phyloP scores from a whole-genome alignment of 2,113 vertebrate species.

The Collichthys lucidus region DNA sequence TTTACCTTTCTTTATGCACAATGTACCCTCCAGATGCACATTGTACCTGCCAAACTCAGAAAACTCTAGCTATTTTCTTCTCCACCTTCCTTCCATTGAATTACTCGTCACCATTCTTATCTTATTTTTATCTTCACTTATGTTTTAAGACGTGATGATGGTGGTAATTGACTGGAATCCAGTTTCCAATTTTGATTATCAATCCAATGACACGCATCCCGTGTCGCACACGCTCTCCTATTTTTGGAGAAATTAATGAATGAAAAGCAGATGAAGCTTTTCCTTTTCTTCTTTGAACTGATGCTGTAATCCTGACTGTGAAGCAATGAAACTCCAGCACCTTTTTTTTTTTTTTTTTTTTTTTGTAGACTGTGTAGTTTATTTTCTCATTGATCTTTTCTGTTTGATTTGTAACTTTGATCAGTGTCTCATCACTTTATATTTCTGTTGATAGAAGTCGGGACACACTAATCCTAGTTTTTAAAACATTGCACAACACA shows the following conservation, averaged over 20 bases:
- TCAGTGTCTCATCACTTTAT: slow-evolving; percentile 35
- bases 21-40: slow-evolving; percentile 36
- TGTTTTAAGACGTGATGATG: slow-evolving; percentile 36
- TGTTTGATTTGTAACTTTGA: slow-evolving; percentile 24
- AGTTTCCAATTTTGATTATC: slow-evolving; percentile 68
- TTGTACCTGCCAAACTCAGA: slow-evolving; percentile 28
- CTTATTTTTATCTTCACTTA: slow-evolving; percentile 15
- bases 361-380: slow-evolving; percentile 13
- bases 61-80: background rate
- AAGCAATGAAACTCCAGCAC: slow-evolving; percentile 45
- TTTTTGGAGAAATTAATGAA: slow-evolving; percentile 65
- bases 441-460: slow-evolving; percentile 28
- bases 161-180: slow-evolving; percentile 79
- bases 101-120: slow-evolving; percentile 13
- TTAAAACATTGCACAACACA: slow-evolving; percentile 16
- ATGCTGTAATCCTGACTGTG: slow-evolving; percentile 49
- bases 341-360: slow-evolving; percentile 10
- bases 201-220: slow-evolving; percentile 44
- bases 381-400: slow-evolving; percentile 33
- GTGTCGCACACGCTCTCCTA: slow-evolving; percentile 49
- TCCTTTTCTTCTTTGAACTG: slow-evolving; percentile 14
- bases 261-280: slow-evolving; percentile 13
- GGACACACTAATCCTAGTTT: slow-evolving; percentile 20
- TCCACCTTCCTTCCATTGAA: slow-evolving; percentile 17
- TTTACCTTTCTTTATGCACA: slow-evolving; percentile 41